Evolutionary conservation across 2,797 vertebrate genomes (phyloP).

Genomic region (Bovichtus diacanthus): DNA sequence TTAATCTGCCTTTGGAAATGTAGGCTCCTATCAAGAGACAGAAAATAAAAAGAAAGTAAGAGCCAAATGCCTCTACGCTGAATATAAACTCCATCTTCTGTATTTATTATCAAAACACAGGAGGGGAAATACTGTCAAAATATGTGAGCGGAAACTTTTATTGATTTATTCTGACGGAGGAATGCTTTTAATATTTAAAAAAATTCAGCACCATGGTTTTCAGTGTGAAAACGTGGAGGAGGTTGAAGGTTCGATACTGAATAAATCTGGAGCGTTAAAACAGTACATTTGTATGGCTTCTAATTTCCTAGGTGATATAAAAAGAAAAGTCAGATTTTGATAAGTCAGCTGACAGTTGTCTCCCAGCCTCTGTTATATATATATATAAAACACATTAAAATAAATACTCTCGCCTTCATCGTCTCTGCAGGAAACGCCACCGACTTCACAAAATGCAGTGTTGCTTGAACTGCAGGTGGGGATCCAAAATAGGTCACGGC

Average conservation of each 20-base stretch:
- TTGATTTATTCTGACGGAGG: constrained; percentile 61
- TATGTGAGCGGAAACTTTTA: constrained; percentile 30
- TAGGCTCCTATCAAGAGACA: not conserved
- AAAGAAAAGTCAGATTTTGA: constrained; percentile 30
- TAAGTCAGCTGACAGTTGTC: constrained; percentile 16
- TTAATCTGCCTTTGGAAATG: constrained; percentile 14
- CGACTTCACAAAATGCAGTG: constrained; percentile 33
- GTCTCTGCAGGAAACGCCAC: constrained; percentile 11
- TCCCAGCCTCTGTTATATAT: constrained; percentile 19
- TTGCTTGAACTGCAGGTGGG: constrained; percentile 28
- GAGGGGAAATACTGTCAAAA: constrained; percentile 30
- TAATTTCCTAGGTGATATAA: constrained; percentile 38
- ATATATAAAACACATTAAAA: constrained; percentile 26
- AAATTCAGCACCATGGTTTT: constrained; percentile 25
- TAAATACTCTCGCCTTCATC: constrained; percentile 13
- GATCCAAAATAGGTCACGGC: constrained; percentile 57
- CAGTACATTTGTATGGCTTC: constrained; percentile 27
- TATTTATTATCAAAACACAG: constrained; percentile 39
- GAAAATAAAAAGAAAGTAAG: not conserved
- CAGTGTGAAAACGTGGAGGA: constrained; percentile 22
- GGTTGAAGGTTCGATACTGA: constrained; percentile 44
- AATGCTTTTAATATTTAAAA: constrained; percentile 41
- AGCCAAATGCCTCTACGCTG: constrained; percentile 5
- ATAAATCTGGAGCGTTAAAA: constrained; percentile 44
- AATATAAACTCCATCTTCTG: constrained; percentile 41